A percentile compares a stretch with the other conserved stretches of the same genome.
These are phyloP conservation scores for Notothenia rossii DNA, from an alignment of 2,113 vertebrate genomes.

Conservation along the genomic window DNA sequence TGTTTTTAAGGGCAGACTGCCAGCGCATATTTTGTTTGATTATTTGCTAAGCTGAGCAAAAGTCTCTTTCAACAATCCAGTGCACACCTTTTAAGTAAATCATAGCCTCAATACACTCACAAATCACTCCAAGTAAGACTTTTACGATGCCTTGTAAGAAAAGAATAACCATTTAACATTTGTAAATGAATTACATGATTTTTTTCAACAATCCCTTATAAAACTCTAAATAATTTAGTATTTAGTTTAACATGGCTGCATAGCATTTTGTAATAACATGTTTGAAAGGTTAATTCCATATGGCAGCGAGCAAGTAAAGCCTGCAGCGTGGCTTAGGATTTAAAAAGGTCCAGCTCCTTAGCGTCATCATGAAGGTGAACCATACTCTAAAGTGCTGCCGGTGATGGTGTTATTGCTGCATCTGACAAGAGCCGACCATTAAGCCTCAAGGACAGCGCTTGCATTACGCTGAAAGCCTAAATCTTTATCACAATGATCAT, in stretches of 20 bases:
- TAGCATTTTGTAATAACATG: background rate
- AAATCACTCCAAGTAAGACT: background rate
- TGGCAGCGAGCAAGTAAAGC: background rate
- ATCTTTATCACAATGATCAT: background rate
- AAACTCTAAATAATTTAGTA: background rate
- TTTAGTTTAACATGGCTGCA: background rate
- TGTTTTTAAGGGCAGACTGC: background rate
- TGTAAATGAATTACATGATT: background rate
- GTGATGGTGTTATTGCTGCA: background rate
- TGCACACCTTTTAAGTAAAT: background rate
- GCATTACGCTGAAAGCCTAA: background rate
- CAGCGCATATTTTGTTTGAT: constrained; percentile 20
- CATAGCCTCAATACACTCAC: background rate
- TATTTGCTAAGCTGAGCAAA: constrained; percentile 17
- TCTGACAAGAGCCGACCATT: background rate
- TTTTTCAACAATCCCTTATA: background rate
- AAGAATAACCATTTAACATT: background rate
- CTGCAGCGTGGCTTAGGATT: background rate
- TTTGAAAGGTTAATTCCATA: constrained; percentile 36
- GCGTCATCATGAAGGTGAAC: background rate
- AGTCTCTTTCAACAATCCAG: background rate
- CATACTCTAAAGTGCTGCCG: background rate
- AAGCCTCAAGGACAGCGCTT: background rate
- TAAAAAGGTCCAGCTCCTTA: constrained; percentile 2
- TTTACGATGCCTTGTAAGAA: background rate